Conservation (phyloP, 2,888 invertebrate species). For the Lymantria monacha region DNA sequence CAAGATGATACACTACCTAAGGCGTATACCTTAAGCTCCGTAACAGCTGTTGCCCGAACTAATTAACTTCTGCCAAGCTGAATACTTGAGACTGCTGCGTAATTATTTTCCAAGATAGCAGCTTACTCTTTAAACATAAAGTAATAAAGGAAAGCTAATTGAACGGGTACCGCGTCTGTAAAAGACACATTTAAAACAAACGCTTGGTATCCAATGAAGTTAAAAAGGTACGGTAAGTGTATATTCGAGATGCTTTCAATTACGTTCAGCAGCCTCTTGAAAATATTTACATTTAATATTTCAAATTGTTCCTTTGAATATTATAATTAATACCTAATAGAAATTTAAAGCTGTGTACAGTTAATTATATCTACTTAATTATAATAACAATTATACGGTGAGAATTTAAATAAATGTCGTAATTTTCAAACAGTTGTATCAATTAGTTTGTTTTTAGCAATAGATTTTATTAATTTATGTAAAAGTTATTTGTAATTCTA, state of each 20-base stretch:
- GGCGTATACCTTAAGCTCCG: conserved; percentile 22
- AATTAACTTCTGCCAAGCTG: conserved; percentile 66
- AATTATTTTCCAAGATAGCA: conserved; percentile 44
- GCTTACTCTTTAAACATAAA: conserved; percentile 35
- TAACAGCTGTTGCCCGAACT: conserved; percentile 53
- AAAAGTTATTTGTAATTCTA: too few species aligned
- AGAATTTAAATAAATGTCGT: too few species aligned
- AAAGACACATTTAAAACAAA: conserved; percentile 25
- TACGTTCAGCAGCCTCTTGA: conserved; percentile 10
- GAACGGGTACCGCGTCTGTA: conserved; percentile 19
- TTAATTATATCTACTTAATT: too few species aligned
- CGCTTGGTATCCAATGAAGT: conserved; percentile 12
- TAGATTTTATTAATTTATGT: too few species aligned
- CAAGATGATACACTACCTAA: conserved; percentile 14
- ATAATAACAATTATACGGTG: too few species aligned
- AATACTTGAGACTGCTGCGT: conserved; percentile 47
- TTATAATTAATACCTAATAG: too few species aligned
- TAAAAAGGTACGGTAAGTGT: conserved; percentile 18
- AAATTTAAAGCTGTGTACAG: too few species aligned
- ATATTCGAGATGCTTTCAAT: conserved; percentile 16
- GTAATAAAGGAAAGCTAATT: conserved; percentile 38
- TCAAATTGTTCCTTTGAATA: not conserved
- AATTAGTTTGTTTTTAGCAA: too few species aligned
- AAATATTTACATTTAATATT: conserved; percentile 10
- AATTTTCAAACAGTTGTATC: too few species aligned